A percentile compares a stretch with the other conserved stretches of the same genome.
Evolutionary conservation across 2,113 vertebrate genomes (phyloP).

Genomic region (Girardinichthys multiradiatus): DNA sequence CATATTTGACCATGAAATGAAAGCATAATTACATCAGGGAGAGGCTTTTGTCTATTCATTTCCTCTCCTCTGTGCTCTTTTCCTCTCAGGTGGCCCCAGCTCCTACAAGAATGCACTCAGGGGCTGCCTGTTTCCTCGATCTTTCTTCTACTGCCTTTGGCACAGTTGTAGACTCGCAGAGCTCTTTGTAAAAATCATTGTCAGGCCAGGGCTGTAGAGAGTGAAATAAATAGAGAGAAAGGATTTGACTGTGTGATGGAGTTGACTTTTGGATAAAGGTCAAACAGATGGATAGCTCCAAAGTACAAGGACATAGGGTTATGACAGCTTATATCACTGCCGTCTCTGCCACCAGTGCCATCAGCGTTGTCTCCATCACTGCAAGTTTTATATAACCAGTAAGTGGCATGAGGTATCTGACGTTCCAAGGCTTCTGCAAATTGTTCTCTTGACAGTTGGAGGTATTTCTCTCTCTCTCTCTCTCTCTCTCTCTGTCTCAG

Average conservation of each 20-base stretch:
- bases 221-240: slow-evolving; percentile 43
- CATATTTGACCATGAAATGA: slow-evolving; percentile 78
- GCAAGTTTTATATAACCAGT: slow-evolving; percentile 59
- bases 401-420: slow-evolving; percentile 59
- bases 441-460: slow-evolving; percentile 52
- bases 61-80: slow-evolving; percentile 68
- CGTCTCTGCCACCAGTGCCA: slow-evolving; percentile 46
- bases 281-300: slow-evolving; percentile 60
- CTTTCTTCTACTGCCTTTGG: slow-evolving; percentile 1
- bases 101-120: slow-evolving; percentile 51
- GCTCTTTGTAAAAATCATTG: slow-evolving; percentile 53
- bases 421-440: slow-evolving; percentile 67
- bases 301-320: slow-evolving; percentile 63
- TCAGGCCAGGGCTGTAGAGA: slow-evolving; percentile 46
- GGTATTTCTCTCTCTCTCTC: slow-evolving; percentile 43
- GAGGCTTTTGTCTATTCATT: slow-evolving; percentile 76
- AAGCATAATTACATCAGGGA: slow-evolving; percentile 78
- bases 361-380: slow-evolving; percentile 50
- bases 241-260: slow-evolving; percentile 37
- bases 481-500: slow-evolving; percentile 28
- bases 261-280: slow-evolving; percentile 57
- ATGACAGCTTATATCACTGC: slow-evolving; percentile 68
- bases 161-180: slow-evolving; percentile 21
- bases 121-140: slow-evolving; percentile 22
- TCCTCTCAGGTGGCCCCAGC: slow-evolving; percentile 64